Percentiles rank a stretch among this genome's conserved stretches.
phyloP scores from a whole-genome alignment of 2,888 invertebrate species.

The Lycocerus yunnanus region DNA sequence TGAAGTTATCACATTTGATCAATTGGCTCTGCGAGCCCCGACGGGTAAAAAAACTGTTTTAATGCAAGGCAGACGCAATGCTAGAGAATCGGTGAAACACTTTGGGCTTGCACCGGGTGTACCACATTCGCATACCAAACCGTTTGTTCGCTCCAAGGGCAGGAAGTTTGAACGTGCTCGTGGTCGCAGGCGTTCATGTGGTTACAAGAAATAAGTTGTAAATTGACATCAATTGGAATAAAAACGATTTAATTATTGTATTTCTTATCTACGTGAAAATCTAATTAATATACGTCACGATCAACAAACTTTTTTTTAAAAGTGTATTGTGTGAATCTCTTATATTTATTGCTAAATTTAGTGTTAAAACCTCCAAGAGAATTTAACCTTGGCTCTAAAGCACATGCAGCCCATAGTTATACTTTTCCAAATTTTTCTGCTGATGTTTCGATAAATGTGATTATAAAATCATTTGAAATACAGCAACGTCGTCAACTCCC shows the following conservation, averaged over 20 bases:
- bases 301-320: too few species aligned
- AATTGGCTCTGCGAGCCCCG: slow-evolving; percentile 91
- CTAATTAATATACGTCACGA: too few species aligned
- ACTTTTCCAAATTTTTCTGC: too few species aligned
- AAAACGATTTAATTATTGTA: neutral
- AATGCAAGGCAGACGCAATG: slow-evolving; percentile 92
- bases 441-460: too few species aligned
- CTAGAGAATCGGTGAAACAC: slow-evolving; percentile 93
- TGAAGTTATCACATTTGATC: slow-evolving; percentile 96
- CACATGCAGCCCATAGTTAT: too few species aligned
- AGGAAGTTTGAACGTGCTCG: slow-evolving; percentile 96
- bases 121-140: slow-evolving; percentile 96
- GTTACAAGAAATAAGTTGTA: slow-evolving; percentile 73
- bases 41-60: slow-evolving; percentile 93
- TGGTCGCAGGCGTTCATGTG: slow-evolving; percentile 94
- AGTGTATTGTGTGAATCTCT: too few species aligned
- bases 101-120: slow-evolving; percentile 98
- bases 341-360: too few species aligned
- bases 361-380: too few species aligned
- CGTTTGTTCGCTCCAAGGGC: slow-evolving; percentile 96
- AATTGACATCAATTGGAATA: neutral
- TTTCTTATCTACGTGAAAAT: too few species aligned
- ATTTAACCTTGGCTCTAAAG: too few species aligned
- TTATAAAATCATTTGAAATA: too few species aligned
- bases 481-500: too few species aligned